Evolutionary conservation across 2,113 vertebrate genomes (phyloP).

Genomic region (Procapra przewalskii): DNA sequence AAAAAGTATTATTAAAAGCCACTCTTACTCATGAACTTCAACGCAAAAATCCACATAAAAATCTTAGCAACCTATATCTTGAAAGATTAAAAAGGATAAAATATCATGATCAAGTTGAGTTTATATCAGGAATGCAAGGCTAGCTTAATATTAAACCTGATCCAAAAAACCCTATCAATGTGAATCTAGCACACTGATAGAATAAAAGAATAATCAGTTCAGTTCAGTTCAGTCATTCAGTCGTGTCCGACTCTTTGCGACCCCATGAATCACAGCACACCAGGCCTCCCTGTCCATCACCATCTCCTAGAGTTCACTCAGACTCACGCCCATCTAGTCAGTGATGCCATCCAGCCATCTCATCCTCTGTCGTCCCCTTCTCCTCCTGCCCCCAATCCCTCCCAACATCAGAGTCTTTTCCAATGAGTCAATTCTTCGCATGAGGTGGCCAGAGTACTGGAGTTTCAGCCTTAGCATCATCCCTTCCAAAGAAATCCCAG

Average conservation of each 20-base stretch:
- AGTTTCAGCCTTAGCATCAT: too few relatives aligned
- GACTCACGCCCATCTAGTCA: accelerated
- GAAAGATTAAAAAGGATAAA: not conserved
- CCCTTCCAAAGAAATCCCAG: too few relatives aligned
- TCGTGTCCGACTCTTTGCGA: too few relatives aligned
- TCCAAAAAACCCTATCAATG: not conserved
- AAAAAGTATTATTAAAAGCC: not conserved
- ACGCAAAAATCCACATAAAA: not conserved
- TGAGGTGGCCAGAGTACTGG: too few relatives aligned
- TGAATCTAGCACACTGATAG: not conserved
- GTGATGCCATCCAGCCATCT: too few relatives aligned
- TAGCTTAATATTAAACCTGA: not conserved
- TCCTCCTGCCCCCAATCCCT: too few relatives aligned
- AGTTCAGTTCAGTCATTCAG: too few relatives aligned
- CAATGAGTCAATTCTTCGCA: too few relatives aligned
- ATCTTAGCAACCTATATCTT: not conserved
- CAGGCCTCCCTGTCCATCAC: too few relatives aligned
- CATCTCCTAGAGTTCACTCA: too few relatives aligned
- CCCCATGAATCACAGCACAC: accelerated
- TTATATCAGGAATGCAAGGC: not conserved
- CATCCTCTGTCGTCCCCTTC: too few relatives aligned
- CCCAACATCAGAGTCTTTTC: too few relatives aligned
- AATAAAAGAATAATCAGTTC: not conserved
- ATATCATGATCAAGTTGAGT: not conserved
- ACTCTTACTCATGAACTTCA: not conserved